These are phyloP conservation scores for Polydrusus pterygomalis DNA, from an alignment of 2,888 invertebrate species.

Conservation along the genomic window DNA sequence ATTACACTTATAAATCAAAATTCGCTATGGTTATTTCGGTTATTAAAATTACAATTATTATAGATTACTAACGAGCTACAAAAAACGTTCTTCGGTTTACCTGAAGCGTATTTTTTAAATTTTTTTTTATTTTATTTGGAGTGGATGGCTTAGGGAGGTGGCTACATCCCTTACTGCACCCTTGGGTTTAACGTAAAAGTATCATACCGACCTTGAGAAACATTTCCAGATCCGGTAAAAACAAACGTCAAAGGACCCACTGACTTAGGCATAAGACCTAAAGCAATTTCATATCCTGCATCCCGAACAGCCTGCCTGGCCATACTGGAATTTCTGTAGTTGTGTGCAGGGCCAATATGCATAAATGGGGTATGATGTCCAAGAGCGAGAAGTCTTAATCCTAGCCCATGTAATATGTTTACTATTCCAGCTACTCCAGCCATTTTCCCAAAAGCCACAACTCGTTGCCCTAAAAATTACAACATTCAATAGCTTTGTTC, in stretches of 20 bases:
- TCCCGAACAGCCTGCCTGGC: conserved; percentile 97
- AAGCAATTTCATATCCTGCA: conserved; percentile 98
- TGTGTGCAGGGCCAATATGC: conserved; percentile 98
- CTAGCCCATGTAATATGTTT: conserved; percentile 97
- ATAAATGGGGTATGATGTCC: conserved; percentile 99
- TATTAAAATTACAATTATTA: too few species aligned
- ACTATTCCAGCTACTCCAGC: conserved; percentile 99
- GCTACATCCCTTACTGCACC: too few species aligned
- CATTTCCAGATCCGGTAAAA: conserved; percentile 98
- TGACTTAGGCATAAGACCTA: conserved; percentile 97
- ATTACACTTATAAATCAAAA: too few species aligned
- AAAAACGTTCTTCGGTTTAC: too few species aligned
- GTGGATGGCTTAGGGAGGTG: too few species aligned
- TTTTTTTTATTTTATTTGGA: too few species aligned
- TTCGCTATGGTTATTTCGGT: too few species aligned
- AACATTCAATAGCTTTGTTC: too few species aligned
- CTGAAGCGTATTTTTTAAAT: too few species aligned
- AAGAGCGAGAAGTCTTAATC: conserved; percentile 92
- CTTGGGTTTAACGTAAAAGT: background rate
- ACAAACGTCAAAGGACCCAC: conserved; percentile 98
- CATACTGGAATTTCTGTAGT: conserved; percentile 98
- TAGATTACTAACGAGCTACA: too few species aligned
- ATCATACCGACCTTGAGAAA: conserved; percentile 81
- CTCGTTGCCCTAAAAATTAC: conserved; percentile 84
- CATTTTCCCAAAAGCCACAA: conserved; percentile 99